Evolutionary conservation across 2,888 invertebrate species (phyloP).

Genomic region (Formica aserva): DNA sequence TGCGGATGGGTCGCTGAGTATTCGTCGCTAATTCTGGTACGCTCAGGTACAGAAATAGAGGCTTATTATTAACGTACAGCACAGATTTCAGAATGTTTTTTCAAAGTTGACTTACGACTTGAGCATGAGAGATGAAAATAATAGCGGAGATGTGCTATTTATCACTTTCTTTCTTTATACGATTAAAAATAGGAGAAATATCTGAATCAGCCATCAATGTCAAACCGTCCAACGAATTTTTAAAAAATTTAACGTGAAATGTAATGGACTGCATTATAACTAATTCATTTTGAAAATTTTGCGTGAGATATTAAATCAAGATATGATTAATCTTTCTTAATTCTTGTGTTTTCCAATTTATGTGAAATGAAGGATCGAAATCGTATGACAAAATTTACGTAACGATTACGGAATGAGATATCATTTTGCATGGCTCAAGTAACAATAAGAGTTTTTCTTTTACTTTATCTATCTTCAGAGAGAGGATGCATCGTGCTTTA

Average conservation of each 20-base stretch:
- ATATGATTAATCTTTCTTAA: not conserved
- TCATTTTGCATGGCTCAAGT: not conserved
- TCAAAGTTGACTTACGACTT: constrained; percentile 19
- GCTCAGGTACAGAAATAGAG: constrained; percentile 31
- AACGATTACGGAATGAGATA: not conserved
- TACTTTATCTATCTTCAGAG: not conserved
- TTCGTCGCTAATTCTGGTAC: constrained; percentile 40
- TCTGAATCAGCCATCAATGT: not conserved
- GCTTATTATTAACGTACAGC: constrained; percentile 33
- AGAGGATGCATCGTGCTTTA: not conserved
- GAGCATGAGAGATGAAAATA: constrained; percentile 20
- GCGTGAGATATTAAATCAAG: not conserved
- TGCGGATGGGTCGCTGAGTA: constrained; percentile 30
- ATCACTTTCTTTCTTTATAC: constrained; percentile 1
- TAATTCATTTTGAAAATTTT: not conserved
- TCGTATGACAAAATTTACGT: not conserved
- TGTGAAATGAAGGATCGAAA: not conserved
- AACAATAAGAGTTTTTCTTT: not conserved
- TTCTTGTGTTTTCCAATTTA: not conserved
- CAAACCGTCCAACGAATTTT: not conserved
- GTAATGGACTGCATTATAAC: not conserved
- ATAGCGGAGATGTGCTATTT: constrained; percentile 25
- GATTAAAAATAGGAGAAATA: not conserved
- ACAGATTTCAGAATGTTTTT: constrained; percentile 30
- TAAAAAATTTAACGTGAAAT: not conserved